Base-by-base conservation (phyloP, 2,888 invertebrate genomes). In the Panzeria rudis region DNA sequence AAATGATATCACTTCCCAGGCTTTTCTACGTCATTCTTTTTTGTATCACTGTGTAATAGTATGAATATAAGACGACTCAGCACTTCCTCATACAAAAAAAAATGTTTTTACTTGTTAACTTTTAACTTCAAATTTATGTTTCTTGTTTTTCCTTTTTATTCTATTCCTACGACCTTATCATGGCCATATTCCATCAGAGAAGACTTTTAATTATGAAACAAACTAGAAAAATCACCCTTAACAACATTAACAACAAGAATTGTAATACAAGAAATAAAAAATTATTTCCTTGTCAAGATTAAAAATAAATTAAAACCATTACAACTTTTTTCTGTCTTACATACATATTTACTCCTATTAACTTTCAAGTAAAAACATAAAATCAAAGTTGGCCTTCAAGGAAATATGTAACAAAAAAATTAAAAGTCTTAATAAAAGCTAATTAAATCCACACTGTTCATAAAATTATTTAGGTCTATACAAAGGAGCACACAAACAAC, bases 131-230 rank as follows among this genome's bases (percentile, higher is more conserved):
- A 61, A 41, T 7, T 32, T 23, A 13, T 44, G 9, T 41, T 23
- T 7, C 9, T 56, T n/a, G 13, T 56, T n/a, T 47, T n/a, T 8
- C 5, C 23, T 17, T 56, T 15, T 7, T 7, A 15, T 25, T 54
- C 6, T 23, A 7, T 8, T 29, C 35, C 29, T 44, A 4, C 11
- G n/a, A 50, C 35, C 25, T 54, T 77, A 47, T 59, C 59, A n/a
- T 17, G 54, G 23, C 0, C 32, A 15, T 56, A 47, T 44, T 50
- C 35, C 59, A 68, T 50, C 38, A 71, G 52, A 50, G 41, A 66
- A 68, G 41, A 41, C 73, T 73, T 80, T 80, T 80, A 61, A 73
- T 73, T 80, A 66, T 59, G n/a, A 59, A 73, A 68, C n/a, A 68
- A 54, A 80, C 61, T 44, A 79, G 62, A 50, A 59, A 56, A 23